Evolutionary conservation across 64 coral and sea anemone genomes (phyloP).

Genomic region (Acropora yongei): DNA sequence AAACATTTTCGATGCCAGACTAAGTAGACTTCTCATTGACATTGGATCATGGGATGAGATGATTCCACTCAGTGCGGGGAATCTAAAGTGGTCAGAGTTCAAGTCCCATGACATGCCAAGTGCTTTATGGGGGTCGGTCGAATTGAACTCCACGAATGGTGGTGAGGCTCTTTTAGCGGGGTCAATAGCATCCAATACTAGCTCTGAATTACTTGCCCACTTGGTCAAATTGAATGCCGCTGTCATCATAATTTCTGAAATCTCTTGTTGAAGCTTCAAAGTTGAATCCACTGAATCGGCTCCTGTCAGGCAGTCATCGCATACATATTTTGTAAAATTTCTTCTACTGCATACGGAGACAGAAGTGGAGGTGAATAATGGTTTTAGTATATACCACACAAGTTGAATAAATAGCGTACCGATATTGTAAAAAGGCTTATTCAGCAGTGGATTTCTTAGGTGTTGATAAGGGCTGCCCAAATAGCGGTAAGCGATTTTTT

Average conservation of each 20-base stretch:
- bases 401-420: no score
- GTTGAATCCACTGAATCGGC: not conserved
- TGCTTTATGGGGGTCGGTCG: slow-evolving; percentile 24
- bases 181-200: slow-evolving; percentile 2
- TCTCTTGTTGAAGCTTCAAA: not conserved
- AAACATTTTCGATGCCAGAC: slow-evolving; percentile 46
- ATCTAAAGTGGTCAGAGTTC: no score
- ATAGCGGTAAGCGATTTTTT: no score
- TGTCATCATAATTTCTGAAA: slow-evolving; percentile 6
- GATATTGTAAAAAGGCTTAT: no score
- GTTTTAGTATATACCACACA: no score
- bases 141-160: slow-evolving; percentile 22
- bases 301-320: no score
- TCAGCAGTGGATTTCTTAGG: no score
- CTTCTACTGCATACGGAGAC: not conserved
- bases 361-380: no score
- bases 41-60: slow-evolving; percentile 21
- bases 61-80: not conserved
- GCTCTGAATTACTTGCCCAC: slow-evolving; percentile 43
- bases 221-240: slow-evolving; percentile 35
- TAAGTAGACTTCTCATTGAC: slow-evolving; percentile 41
- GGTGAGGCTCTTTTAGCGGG: slow-evolving; percentile 10
- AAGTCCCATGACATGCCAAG: slow-evolving; percentile 49
- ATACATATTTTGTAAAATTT: slow-evolving; percentile 25
- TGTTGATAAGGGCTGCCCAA: no score